These are phyloP conservation scores for Benthochromis sp. DNA, from an alignment of 2,113 vertebrate species.

Conservation along the genomic window DNA sequence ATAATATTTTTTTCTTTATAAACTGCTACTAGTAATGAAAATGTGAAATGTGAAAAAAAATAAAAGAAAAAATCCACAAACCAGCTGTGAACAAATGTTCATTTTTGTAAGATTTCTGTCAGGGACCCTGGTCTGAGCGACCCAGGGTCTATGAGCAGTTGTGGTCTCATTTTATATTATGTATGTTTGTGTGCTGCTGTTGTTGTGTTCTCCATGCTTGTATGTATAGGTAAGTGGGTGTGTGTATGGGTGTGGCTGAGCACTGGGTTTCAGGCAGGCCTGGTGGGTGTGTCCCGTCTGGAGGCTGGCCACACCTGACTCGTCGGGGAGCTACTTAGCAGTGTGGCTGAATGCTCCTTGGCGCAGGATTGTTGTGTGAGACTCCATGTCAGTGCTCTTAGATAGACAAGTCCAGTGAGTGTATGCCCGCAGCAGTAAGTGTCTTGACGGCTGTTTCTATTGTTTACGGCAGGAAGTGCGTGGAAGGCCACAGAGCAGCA, in stretches of 20 bases:
- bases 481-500: not conserved
- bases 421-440: not conserved
- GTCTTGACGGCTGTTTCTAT: not conserved
- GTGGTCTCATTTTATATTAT: not conserved
- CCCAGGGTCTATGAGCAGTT: rapidly evolving
- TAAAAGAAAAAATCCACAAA: rapidly evolving
- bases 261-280: not conserved
- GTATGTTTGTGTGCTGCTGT: not conserved
- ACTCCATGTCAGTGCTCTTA: not conserved
- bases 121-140: not conserved
- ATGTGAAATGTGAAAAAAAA: not conserved
- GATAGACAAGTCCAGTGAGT: not conserved
- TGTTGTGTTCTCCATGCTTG: not conserved
- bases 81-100: not conserved
- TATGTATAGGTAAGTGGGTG: not conserved
- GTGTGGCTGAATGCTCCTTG: not conserved
- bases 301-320: not conserved
- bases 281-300: not conserved
- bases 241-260: not conserved
- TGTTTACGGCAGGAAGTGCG: rapidly evolving
- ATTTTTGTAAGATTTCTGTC: not conserved
- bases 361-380: not conserved
- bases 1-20: not conserved
- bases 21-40: not conserved
- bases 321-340: not conserved